Evolutionary conservation across 2,797 vertebrate species (phyloP), one percentile per base, ranked within the genome.

Genomic region (Myotis daubentonii): DNA sequence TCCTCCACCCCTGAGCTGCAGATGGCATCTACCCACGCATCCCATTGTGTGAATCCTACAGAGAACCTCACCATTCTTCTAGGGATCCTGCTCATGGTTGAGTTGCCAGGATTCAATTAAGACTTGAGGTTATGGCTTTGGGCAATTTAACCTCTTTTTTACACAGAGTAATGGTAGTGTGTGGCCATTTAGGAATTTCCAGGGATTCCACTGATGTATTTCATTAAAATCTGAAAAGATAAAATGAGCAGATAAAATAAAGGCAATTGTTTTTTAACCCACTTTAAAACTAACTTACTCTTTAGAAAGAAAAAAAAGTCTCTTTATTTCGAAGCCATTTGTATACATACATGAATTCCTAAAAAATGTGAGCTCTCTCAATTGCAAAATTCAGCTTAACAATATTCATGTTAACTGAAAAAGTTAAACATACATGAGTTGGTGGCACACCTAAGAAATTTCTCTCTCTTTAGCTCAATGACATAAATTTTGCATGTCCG

Each of bases 21-120:
- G 99, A 99, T 99, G 99, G 99, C 98, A 98, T 98, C 99, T 99
- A 97, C 99, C 99, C 99, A 99, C 99, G 98, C 99, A 99, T 98
- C 98, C 98, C 98, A 99, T 99, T 99, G 98, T 99, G 97, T 98
- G 98, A 97, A 98, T 98, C 98, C 98, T 95, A 97, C 97, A 97
- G 98, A 99, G 98, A 96, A 93, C 97, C 75, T 95, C 76, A 28
- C 97, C 98, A 98, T 98, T 98, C 98, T 98, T 95, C 94, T 55
- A 68, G 93, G 91, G 97, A 95, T 82, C 97, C 97, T 89, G 97
- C 97, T 97, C 92, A 89, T 80, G 97, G 97, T 93, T 97, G 96
- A 98, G 96, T 96, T 93, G 92, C 94, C 95, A 95, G 96, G 89
- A 96, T 97, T 97, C 98, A 98, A 98, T 98, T 97, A 98, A 97